Percentiles rank a stretch among this genome's conserved stretches.
Evolutionary conservation across 2,888 invertebrate genomes (phyloP).

Genomic region (Parnassius mnemosyne): DNA sequence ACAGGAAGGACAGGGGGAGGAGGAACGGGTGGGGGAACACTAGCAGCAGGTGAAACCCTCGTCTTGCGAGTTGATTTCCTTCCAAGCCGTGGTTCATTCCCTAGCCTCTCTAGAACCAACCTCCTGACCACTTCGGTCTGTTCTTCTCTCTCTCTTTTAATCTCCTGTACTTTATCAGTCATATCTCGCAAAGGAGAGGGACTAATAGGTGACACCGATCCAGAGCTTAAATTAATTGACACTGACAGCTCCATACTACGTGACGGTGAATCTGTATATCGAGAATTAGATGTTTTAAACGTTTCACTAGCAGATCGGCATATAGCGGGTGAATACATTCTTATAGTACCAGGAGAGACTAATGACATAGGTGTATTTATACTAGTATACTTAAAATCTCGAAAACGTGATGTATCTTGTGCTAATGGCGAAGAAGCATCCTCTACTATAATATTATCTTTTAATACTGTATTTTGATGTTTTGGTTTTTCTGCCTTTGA

Average conservation of each 20-base stretch:
- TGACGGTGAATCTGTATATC: constrained; percentile 48
- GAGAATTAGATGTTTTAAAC: constrained; percentile 52
- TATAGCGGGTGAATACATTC: constrained; percentile 65
- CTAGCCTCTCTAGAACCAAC: constrained; percentile 89
- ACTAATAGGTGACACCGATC: constrained; percentile 55
- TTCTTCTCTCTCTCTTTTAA: constrained; percentile 88
- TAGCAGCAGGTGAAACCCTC: constrained; percentile 42
- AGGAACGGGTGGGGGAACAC: constrained; percentile 52
- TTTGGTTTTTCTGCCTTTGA: constrained; percentile 28
- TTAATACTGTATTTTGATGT: constrained; percentile 13
- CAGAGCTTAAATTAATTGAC: constrained; percentile 51
- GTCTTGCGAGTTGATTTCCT: constrained; percentile 46
- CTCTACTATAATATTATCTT: constrained; percentile 39
- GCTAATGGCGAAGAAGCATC: constrained; percentile 57
- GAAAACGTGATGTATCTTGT: constrained; percentile 46
- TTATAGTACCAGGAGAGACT: constrained; percentile 45
- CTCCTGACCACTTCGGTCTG: constrained; percentile 92
- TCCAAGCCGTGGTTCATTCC: constrained; percentile 43
- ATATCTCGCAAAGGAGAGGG: constrained; percentile 69
- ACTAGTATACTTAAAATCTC: constrained; percentile 28
- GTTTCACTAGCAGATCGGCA: constrained; percentile 73
- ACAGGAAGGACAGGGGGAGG: constrained; percentile 47
- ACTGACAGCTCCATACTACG: constrained; percentile 50
- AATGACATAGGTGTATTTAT: constrained; percentile 37
- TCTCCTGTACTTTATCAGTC: constrained; percentile 85